Base-by-base conservation (phyloP, 2,113 vertebrate genomes). In the Salvelinus namaycush region DNA sequence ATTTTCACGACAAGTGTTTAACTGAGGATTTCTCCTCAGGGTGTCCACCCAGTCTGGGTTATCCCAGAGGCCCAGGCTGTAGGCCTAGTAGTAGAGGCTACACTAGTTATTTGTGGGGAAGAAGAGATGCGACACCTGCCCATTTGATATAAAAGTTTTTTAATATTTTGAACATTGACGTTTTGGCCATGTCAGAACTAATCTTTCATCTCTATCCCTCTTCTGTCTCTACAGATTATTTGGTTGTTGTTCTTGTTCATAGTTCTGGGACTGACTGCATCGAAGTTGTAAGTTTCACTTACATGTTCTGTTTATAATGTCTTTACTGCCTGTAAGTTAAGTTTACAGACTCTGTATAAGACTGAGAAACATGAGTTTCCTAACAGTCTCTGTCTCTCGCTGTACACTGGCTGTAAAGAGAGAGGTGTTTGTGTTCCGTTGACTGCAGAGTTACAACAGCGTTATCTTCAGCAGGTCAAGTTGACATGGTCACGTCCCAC, bases 231-330 rank as follows among this genome's bases (percentile, higher is more conserved):
- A 77, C 81, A 92, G 91, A 54, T 90, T 16, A 29, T 92, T 54
- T 92, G 91, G 91, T 83, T 92, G 26, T 3, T 91, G 7, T 81
- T 89, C 77, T 51, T 92, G 68, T 92, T 92, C 64, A 8, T 90
- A 16, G 67, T 90, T 69, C 90, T 92, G 8, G 91, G 90, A 87
- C 80, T 92, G 26, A 14, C 84, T 39, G 91, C 91, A 0, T 92
- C 91, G 0, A 92, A 92, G 9, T 92, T 92, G 91, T 92, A 84
- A 90, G 91, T 89, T 12, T 82, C 9, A 59, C 13, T 76, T 14
- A 68, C 27, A 29, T 12, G 39, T 18, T n/a, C 68, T 27, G 2
- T 54, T 54, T 54, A 18, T 18, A 54, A 54, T 54, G 14, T 18
- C 14, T 5, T 54, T 54, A 18, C 51, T 12, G 39, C 39, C 9